Percentiles rank a stretch among this genome's conserved stretches.
Conservation (phyloP, 2,888 invertebrate genomes). For the Megastigmus dorsalis region DNA sequence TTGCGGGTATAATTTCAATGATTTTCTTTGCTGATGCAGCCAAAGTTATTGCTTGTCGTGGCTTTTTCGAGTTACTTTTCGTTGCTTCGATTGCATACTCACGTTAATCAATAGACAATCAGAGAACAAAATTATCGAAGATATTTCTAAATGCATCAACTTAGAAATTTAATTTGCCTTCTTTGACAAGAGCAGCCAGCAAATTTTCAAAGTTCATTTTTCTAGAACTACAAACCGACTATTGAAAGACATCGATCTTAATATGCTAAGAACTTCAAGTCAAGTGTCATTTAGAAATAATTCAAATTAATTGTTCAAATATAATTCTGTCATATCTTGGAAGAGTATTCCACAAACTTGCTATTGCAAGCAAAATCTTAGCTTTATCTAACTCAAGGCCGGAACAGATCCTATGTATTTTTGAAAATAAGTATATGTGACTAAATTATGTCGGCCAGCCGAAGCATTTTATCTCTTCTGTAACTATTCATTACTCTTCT, state of each 20-base stretch:
- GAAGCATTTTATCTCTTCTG: not conserved
- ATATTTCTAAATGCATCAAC: no score
- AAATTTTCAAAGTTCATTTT: no score
- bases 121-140: slow-evolving; percentile 7
- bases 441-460: not conserved
- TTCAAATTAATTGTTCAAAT: no score
- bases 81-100: slow-evolving; percentile 17
- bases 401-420: no score
- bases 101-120: not conserved
- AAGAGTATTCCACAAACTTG: not conserved
- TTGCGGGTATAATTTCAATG: slow-evolving; percentile 1
- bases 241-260: no score
- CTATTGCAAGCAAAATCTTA: not conserved
- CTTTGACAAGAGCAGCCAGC: no score
- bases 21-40: not conserved
- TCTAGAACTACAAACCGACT: no score
- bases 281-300: no score
- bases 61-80: not conserved
- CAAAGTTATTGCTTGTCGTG: slow-evolving; percentile 13
- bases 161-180: no score
- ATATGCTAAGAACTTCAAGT: no score
- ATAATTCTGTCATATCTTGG: slow-evolving; percentile 8
- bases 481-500: not conserved
- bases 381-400: not conserved
- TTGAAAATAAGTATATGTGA: slow-evolving; percentile 4